phyloP scores from a whole-genome alignment of 2,113 vertebrate genomes.

The Syrmaticus mikado region DNA sequence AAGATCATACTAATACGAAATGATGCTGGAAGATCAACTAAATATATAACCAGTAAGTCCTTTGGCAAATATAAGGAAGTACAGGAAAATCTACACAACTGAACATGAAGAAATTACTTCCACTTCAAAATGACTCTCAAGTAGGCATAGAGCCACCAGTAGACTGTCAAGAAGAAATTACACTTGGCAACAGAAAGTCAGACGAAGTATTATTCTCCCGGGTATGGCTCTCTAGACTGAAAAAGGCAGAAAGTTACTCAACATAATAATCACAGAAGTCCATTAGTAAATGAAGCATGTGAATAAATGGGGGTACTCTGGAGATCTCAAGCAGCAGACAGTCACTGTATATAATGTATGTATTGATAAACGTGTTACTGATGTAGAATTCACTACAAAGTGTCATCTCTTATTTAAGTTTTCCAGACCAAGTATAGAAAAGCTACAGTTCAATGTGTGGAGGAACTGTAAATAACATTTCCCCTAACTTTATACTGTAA shows the following conservation, averaged over 20 bases:
- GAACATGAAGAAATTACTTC: background rate
- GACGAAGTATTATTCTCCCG: background rate
- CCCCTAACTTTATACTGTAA: constrained; percentile 3
- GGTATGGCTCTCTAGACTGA: background rate
- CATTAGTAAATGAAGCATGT: background rate
- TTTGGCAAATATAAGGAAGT: background rate
- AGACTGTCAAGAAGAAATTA: background rate
- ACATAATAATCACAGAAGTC: background rate
- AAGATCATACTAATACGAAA: background rate
- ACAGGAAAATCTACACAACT: background rate
- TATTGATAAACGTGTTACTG: background rate
- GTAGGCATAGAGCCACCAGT: too few relatives aligned
- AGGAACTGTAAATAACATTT: constrained; percentile 24
- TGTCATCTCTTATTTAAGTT: background rate
- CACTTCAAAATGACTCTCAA: background rate
- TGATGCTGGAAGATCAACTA: background rate
- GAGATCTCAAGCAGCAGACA: background rate
- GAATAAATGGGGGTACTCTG: background rate
- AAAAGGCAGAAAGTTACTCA: background rate
- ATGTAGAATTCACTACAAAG: background rate
- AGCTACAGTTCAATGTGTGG: constrained; percentile 7
- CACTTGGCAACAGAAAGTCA: background rate
- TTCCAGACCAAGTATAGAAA: background rate
- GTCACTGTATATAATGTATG: background rate
- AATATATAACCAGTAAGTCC: background rate